phyloP scores from a whole-genome alignment of 2,113 vertebrate species.

The Nothocercus nigrocapillus region DNA sequence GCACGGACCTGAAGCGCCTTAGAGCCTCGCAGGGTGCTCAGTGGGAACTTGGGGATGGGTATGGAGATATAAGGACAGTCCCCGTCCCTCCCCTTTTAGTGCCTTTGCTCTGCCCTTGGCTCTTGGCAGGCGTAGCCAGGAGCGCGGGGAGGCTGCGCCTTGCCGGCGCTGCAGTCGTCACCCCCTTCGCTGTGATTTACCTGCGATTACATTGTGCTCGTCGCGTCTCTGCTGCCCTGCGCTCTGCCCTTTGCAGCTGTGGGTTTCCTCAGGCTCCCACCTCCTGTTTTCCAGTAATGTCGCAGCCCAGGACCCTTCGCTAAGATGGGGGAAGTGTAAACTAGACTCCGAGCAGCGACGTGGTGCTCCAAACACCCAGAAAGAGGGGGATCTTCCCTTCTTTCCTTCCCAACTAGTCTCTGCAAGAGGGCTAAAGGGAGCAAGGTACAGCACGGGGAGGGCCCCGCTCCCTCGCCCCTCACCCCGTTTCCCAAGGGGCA shows the following conservation, averaged over 20 bases:
- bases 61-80: accelerated
- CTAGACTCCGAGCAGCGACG: background rate
- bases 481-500: background rate
- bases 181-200: background rate
- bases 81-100: accelerated
- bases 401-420: background rate
- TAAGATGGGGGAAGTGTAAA: background rate
- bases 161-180: background rate
- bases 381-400: accelerated
- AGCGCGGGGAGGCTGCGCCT: background rate
- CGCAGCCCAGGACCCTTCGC: background rate
- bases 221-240: background rate
- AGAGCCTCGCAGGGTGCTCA: accelerated
- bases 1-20: background rate
- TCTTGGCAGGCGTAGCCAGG: background rate
- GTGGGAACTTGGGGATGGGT: accelerated
- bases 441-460: background rate
- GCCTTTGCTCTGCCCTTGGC: slow-evolving; percentile 9
- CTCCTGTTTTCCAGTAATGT: accelerated
- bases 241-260: background rate
- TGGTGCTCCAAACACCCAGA: background rate
- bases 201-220: background rate
- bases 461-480: background rate
- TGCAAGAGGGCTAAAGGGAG: accelerated
- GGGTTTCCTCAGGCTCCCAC: background rate